Conservation (phyloP, 37 sponge, comb jelly and placozoan genomes). For the Oopsacas minuta region DNA sequence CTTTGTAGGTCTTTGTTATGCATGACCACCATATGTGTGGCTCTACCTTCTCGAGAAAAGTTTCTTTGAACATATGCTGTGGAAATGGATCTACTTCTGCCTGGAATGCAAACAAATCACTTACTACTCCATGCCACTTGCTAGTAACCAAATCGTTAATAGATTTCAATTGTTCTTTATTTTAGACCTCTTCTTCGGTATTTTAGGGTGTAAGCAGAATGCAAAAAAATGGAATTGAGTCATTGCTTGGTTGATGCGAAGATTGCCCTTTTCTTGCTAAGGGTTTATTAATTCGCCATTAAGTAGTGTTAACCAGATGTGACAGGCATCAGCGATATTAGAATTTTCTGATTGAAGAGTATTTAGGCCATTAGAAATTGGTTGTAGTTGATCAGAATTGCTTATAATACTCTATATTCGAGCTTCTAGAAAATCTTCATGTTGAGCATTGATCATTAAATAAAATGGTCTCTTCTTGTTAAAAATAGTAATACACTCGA, state of each 20-base stretch:
- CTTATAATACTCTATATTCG: background rate
- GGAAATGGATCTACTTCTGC: constrained; percentile 6
- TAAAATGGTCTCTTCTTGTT: constrained; percentile 7
- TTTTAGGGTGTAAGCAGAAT: constrained; percentile 9
- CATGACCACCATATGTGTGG: background rate
- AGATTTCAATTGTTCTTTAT: background rate
- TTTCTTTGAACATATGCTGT: constrained; percentile 8
- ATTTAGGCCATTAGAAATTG: background rate
- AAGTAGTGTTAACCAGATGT: background rate
- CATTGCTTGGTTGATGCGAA: background rate
- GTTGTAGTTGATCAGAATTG: background rate
- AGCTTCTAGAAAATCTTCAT: background rate
- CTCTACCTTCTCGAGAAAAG: background rate
- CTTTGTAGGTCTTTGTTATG: constrained; percentile 9
- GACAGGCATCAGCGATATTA: background rate
- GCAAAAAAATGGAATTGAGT: constrained; percentile 1
- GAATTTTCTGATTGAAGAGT: background rate
- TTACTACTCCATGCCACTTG: constrained; percentile 8
- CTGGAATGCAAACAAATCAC: constrained; percentile 18
- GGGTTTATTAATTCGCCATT: background rate
- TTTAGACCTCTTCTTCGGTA: constrained; percentile 16
- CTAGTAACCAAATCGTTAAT: background rate
- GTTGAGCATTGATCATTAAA: constrained; percentile 1
- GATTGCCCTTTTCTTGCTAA: background rate
- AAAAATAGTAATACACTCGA: background rate